phyloP scores from a whole-genome alignment of 2,888 invertebrate species.

The Crematogaster levior region DNA sequence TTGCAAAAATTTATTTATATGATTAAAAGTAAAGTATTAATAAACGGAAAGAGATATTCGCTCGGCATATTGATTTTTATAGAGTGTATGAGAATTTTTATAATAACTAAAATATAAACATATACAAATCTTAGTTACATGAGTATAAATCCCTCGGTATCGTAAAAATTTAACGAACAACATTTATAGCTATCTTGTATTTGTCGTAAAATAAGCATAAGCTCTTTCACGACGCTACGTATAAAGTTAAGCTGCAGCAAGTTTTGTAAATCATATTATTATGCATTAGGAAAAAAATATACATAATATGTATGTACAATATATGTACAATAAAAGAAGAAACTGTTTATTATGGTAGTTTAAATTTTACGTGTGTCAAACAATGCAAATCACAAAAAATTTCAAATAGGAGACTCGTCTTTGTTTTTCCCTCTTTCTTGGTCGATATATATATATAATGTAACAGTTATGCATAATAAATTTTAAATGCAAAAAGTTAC shows the following conservation, averaged over 20 bases:
- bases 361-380: background rate
- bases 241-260: conserved; percentile 31
- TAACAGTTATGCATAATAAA: background rate
- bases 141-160: conserved; percentile 52
- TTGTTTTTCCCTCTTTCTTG: background rate
- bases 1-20: background rate
- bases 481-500: background rate
- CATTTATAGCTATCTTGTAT: conserved; percentile 47
- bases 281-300: conserved; percentile 26
- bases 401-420: background rate
- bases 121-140: conserved; percentile 13
- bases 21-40: background rate
- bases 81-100: background rate
- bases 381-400: conserved; percentile 1
- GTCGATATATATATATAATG: background rate
- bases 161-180: conserved; percentile 55
- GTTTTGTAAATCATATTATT: conserved; percentile 56
- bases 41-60: background rate
- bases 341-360: conserved; percentile 14
- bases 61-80: background rate
- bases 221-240: conserved; percentile 7
- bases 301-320: background rate
- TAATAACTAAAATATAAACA: conserved; percentile 6
- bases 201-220: conserved; percentile 30
- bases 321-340: background rate